A percentile compares a stretch with the other conserved stretches of the same genome.
Evolutionary conservation across 2,797 vertebrate genomes (phyloP).

Genomic region (Allobates femoralis): DNA sequence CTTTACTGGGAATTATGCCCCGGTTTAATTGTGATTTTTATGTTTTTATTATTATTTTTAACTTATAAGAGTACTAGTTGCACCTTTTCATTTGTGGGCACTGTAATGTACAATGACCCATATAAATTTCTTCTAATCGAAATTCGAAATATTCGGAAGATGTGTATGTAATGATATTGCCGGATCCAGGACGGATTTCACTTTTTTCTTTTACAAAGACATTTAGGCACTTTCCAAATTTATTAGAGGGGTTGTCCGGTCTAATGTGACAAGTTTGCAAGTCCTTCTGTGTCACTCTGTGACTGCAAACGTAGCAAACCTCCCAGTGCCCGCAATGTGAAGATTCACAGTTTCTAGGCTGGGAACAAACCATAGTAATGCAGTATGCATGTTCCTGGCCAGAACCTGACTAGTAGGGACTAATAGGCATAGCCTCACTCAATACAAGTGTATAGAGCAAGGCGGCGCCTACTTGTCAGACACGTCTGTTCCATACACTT

Average conservation of each 20-base stretch:
- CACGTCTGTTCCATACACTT: too few relatives aligned
- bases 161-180: background rate
- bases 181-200: background rate
- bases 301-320: too few relatives aligned
- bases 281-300: too few relatives aligned
- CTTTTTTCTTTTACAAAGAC: background rate
- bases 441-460: too few relatives aligned
- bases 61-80: slow-evolving; percentile 10
- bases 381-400: too few relatives aligned
- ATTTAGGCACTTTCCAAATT: background rate
- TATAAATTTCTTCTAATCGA: background rate
- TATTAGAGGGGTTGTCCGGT: background rate
- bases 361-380: too few relatives aligned
- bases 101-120: background rate
- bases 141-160: slow-evolving; percentile 25
- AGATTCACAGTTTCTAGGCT: too few relatives aligned
- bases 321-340: too few relatives aligned
- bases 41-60: slow-evolving; percentile 11
- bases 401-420: too few relatives aligned
- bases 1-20: background rate
- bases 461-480: too few relatives aligned
- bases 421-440: too few relatives aligned
- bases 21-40: background rate
- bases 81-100: slow-evolving; percentile 18
- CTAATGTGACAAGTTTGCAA: background rate